A percentile compares a stretch with the other conserved stretches of the same genome.
These are phyloP conservation scores for Drosophila gaucha DNA, from an alignment of 2,888 invertebrate genomes.

Conservation along the genomic window DNA sequence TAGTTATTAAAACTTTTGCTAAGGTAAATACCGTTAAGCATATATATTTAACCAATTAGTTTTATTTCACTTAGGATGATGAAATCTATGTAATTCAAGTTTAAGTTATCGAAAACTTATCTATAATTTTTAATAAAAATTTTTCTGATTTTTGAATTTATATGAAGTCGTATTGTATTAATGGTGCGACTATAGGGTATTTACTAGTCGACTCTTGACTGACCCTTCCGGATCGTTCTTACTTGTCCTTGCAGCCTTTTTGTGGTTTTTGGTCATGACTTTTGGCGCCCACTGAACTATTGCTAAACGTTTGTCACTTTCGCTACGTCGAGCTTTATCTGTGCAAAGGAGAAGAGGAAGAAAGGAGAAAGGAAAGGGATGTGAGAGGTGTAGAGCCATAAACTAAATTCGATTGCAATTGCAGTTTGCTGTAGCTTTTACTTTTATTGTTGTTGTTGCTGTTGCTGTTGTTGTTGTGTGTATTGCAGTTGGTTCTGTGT, in stretches of 20 bases:
- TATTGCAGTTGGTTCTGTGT: neutral
- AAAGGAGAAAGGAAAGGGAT: slow-evolving; percentile 23
- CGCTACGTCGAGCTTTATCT: slow-evolving; percentile 23
- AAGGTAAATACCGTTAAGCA: too few species aligned
- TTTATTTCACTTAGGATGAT: too few species aligned
- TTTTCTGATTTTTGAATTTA: too few species aligned
- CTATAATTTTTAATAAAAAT: too few species aligned
- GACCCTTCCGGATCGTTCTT: neutral
- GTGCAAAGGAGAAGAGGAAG: neutral
- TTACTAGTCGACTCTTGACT: slow-evolving; percentile 2
- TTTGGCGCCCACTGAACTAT: slow-evolving; percentile 63
- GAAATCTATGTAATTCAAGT: too few species aligned
- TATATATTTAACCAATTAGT: too few species aligned
- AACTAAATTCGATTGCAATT: slow-evolving; percentile 61
- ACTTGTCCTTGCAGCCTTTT: slow-evolving; percentile 9
- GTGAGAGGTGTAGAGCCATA: slow-evolving; percentile 21
- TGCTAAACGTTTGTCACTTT: slow-evolving; percentile 68
- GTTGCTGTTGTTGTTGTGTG: slow-evolving; percentile 28
- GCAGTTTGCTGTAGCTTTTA: slow-evolving; percentile 8
- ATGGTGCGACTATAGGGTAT: neutral
- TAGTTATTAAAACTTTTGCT: too few species aligned
- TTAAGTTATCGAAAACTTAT: too few species aligned
- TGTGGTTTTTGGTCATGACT: slow-evolving; percentile 47
- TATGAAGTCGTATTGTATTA: too few species aligned
- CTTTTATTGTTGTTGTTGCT: slow-evolving; percentile 20